phyloP scores from a whole-genome alignment of 2,888 invertebrate genomes.

The Melanchra persicariae region DNA sequence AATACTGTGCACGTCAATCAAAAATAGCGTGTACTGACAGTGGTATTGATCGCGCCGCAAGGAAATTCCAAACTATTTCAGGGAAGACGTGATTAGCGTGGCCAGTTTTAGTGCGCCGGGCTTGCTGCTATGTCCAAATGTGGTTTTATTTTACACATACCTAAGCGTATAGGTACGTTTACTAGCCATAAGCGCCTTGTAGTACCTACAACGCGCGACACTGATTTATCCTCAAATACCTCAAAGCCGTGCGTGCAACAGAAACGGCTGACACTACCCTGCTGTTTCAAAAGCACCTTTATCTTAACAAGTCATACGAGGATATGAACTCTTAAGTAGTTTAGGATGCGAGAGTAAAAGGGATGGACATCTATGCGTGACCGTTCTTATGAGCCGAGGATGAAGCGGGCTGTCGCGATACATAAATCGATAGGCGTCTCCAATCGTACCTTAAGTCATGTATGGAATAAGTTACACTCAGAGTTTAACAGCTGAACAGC shows the following conservation, averaged over 20 bases:
- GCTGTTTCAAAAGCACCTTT: constrained; percentile 68
- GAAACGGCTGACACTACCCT: constrained; percentile 66
- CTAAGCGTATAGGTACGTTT: constrained; percentile 62
- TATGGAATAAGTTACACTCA: constrained; percentile 51
- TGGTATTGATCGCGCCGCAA: constrained; percentile 72
- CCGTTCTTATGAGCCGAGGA: constrained; percentile 77
- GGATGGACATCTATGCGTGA: constrained; percentile 77
- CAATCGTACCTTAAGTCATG: constrained; percentile 63
- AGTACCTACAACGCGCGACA: constrained; percentile 67
- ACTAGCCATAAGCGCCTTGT: constrained; percentile 26
- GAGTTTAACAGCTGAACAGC: constrained; percentile 63
- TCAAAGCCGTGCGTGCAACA: constrained; percentile 64
- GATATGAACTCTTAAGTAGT: constrained; percentile 66
- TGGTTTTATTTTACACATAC: constrained; percentile 63
- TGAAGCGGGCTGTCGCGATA: constrained; percentile 74
- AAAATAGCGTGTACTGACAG: constrained; percentile 71
- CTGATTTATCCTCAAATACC: constrained; percentile 70
- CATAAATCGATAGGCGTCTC: constrained; percentile 68
- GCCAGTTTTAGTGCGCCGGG: constrained; percentile 72
- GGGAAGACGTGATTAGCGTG: constrained; percentile 80
- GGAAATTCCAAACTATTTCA: constrained; percentile 85
- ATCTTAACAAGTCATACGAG: constrained; percentile 63
- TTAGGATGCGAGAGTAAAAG: constrained; percentile 71
- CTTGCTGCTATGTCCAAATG: constrained; percentile 67
- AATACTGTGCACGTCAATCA: constrained; percentile 50